Conservation (phyloP, 2,113 vertebrate species). For the Machaerirhynchus nigripectus region DNA sequence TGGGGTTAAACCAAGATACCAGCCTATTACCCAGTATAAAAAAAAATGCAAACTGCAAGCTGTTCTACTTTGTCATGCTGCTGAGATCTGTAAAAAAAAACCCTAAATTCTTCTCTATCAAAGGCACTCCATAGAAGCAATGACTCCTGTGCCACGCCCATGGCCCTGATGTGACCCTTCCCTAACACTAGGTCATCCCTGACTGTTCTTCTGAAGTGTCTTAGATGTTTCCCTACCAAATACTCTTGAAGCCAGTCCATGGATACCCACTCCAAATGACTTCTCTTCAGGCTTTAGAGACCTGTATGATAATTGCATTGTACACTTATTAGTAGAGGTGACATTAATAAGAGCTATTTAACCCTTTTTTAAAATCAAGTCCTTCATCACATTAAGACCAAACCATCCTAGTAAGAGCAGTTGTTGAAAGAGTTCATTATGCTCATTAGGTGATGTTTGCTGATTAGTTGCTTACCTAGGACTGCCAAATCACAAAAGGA, state of each 20-base stretch:
- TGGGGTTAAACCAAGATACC: not conserved
- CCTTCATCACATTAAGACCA: not conserved
- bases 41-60: not conserved
- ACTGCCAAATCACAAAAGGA: not conserved
- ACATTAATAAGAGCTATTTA: not conserved
- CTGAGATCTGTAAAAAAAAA: not conserved
- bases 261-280: conserved; percentile 75
- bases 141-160: not conserved
- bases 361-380: not conserved
- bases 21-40: not conserved
- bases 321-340: not conserved
- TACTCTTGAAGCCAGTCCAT: conserved; percentile 67
- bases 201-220: not conserved
- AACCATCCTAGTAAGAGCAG: not conserved
- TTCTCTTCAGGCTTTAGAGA: conserved; percentile 78
- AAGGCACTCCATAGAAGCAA: not conserved
- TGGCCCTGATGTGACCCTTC: not conserved
- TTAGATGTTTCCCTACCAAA: conserved; percentile 68
- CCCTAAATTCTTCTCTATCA: not conserved
- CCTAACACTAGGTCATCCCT: not conserved
- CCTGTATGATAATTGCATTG: conserved; percentile 39
- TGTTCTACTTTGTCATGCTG: not conserved
- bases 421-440: not conserved
- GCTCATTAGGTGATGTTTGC: not conserved
- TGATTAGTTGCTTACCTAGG: not conserved